A percentile compares a stretch with the other conserved stretches of the same genome.
phyloP scores from a whole-genome alignment of 2,797 vertebrate genomes.

The Bovichtus variegatus region DNA sequence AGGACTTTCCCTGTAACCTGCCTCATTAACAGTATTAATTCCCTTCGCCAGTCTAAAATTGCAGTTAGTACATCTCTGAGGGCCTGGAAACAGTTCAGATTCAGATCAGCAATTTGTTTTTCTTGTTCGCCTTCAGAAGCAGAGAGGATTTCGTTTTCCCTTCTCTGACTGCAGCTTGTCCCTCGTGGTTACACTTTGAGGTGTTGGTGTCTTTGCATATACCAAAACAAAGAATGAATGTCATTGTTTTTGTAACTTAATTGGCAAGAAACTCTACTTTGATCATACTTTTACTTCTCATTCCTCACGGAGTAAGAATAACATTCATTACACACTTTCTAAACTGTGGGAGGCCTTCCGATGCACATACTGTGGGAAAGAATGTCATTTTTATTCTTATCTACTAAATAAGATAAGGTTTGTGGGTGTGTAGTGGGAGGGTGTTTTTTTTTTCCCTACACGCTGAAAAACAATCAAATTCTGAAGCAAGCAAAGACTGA shows the following conservation, averaged over 20 bases:
- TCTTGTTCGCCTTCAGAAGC: conserved; percentile 14
- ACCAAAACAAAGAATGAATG: background rate
- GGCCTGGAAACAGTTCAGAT: conserved; percentile 30
- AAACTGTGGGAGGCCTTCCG: background rate
- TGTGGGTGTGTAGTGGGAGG: conserved; percentile 16
- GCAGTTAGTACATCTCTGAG: conserved; percentile 12
- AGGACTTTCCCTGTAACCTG: conserved; percentile 39
- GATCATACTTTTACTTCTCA: background rate
- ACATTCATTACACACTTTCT: background rate
- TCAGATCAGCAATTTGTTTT: conserved; percentile 48
- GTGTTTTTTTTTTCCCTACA: conserved; percentile 2
- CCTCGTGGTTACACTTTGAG: background rate
- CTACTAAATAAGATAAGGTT: conserved; percentile 19
- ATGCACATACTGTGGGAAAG: background rate
- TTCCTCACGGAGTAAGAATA: background rate
- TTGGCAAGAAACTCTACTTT: background rate
- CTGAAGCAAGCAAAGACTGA: background rate
- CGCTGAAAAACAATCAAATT: conserved; percentile 22
- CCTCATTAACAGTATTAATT: conserved; percentile 52
- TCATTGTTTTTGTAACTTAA: background rate
- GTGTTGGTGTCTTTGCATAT: background rate
- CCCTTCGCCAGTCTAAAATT: conserved; percentile 16
- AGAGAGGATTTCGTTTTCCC: background rate
- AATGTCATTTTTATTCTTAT: too few relatives aligned
- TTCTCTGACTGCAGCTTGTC: background rate